phyloP scores from a whole-genome alignment of 2,888 invertebrate genomes.

The Volucella bombylans region DNA sequence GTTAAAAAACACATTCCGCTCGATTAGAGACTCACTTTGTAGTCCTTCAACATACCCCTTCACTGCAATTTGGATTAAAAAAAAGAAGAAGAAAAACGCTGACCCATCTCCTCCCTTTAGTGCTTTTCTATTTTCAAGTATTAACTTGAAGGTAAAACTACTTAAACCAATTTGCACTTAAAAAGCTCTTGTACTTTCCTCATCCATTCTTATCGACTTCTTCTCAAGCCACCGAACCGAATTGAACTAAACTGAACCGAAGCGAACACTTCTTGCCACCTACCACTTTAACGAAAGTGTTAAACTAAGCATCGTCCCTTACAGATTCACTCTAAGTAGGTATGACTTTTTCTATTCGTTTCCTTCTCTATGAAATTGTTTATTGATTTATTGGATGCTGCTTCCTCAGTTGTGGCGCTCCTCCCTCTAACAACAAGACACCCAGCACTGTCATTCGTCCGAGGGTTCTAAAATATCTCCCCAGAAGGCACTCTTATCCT shows the following conservation, averaged over 20 bases:
- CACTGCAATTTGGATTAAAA: too few relatives aligned
- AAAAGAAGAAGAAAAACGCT: not conserved
- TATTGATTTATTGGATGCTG: slow-evolving; percentile 63
- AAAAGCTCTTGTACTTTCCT: slow-evolving; percentile 22
- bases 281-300: slow-evolving; percentile 46
- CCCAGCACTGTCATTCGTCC: slow-evolving; percentile 64
- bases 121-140: not conserved
- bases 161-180: slow-evolving; percentile 28
- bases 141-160: slow-evolving; percentile 32
- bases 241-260: too few relatives aligned
- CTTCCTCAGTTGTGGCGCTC: not conserved
- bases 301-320: slow-evolving; percentile 46
- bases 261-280: not conserved
- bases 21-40: too few relatives aligned
- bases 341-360: slow-evolving; percentile 22
- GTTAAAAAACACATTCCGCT: too few relatives aligned
- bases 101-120: not conserved
- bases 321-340: slow-evolving; percentile 56
- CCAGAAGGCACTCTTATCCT: not conserved
- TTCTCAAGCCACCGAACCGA: not conserved
- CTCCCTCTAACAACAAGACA: not conserved
- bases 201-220: slow-evolving; percentile 43
- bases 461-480: slow-evolving; percentile 34
- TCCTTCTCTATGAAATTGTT: slow-evolving; percentile 46
- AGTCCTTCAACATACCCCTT: too few relatives aligned